Base-by-base conservation (phyloP, 2,888 invertebrate species). In the Leucophenga montana region DNA sequence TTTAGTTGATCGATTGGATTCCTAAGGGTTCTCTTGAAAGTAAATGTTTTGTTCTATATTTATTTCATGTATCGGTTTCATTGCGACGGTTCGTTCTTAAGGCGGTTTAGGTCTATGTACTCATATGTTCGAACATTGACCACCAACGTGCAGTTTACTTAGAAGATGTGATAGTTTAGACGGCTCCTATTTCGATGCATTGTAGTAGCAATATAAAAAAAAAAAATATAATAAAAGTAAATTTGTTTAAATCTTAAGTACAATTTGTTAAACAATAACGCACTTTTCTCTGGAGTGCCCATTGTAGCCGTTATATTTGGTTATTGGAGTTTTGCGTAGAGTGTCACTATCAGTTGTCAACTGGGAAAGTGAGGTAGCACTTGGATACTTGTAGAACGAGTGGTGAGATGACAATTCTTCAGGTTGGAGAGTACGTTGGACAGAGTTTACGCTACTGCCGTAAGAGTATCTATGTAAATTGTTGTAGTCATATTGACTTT, bases 201-300 rank as follows among this genome's bases (percentile, higher is more conserved):
- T 71, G 53, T 69, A 50, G 69, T 46, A 65, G 59, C 68, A 73
- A 75, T 73, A 77, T 39, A 13, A 16, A 65, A 22, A 22, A 39
- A 39, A 39, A 39, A 39, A 39, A 39, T 67, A 74, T 73, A 62
- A 76, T 65, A 82, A 78, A 79, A 80, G 72, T 79, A 76, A 75
- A 75, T 68, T 75, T 61, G 71, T 73, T 78, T 76, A 72, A 70
- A 75, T 69, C 71, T 16, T 13, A 39, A 62, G 39, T 22, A 50
- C 46, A 31, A n/a, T 73, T 71, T 66, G 71, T 77, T 88, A 89
- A 56, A 85, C 85, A 75, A 89, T 83, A 77, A 85, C 80, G 82
- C 89, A 89, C 77, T 87, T 85, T 76, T 89, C 89, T 83, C 86
- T 89, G 73, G 80, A 79, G 80, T 73, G 82, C 78, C 48, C 85